Percentiles rank a stretch among this genome's conserved stretches.
phyloP scores from a whole-genome alignment of 2,113 vertebrate species.

The Scopus umbretta region DNA sequence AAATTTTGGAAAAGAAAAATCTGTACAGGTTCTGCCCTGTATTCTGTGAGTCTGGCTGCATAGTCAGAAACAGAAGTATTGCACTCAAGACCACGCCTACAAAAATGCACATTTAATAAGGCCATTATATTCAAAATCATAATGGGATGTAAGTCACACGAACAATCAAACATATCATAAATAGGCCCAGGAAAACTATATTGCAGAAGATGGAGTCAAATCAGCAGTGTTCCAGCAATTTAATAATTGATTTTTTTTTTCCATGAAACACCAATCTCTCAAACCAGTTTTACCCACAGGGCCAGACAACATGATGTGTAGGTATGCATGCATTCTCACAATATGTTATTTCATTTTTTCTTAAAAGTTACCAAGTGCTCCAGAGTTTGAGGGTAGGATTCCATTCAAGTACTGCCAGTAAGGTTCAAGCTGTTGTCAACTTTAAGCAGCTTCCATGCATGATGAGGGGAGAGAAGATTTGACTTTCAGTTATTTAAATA shows the following conservation, averaged over 20 bases:
- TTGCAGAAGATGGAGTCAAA: background rate
- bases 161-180: background rate
- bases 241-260: background rate
- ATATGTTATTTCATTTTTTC: background rate
- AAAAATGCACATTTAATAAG: slow-evolving; percentile 24
- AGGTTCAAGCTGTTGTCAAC: background rate
- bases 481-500: background rate
- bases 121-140: slow-evolving; percentile 4
- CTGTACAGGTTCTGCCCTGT: background rate
- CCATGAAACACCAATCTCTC: background rate
- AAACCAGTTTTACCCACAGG: background rate
- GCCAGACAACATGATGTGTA: background rate
- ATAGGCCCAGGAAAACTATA: background rate
- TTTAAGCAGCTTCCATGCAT: background rate
- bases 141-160: background rate
- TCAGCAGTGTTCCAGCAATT: background rate
- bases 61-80: slow-evolving; percentile 24
- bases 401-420: background rate
- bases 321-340: background rate
- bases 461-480: background rate
- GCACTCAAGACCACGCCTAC: background rate
- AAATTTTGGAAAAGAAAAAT: no score
- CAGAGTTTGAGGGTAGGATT: background rate
- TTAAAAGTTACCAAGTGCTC: background rate
- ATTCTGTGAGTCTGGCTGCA: background rate